Conservation (phyloP, 2,888 invertebrate genomes). For the Ophraella communa region DNA sequence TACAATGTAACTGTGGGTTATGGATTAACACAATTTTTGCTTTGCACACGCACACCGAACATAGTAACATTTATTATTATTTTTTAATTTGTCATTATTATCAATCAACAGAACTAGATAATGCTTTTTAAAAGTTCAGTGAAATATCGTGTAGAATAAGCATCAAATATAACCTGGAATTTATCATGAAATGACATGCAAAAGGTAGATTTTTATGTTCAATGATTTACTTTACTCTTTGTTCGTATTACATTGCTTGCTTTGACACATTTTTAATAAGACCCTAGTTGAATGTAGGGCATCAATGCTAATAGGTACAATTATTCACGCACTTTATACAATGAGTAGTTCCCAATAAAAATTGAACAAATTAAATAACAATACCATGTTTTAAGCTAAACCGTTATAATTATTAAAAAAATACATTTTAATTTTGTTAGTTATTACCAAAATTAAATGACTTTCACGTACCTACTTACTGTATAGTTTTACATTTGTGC, state of each 20-base stretch:
- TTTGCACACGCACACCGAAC: slow-evolving; percentile 27
- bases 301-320: no score
- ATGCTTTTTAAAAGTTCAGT: neutral
- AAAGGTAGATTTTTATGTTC: neutral
- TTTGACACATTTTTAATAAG: no score
- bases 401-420: no score
- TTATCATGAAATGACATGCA: slow-evolving; percentile 1
- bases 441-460: no score
- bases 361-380: no score
- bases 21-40: slow-evolving; percentile 23
- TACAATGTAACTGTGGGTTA: slow-evolving; percentile 22
- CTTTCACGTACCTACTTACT: no score
- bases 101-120: neutral
- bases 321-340: no score
- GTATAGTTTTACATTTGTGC: no score
- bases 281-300: no score
- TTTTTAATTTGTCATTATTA: neutral
- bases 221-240: neutral
- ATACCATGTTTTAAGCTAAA: no score
- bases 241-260: neutral
- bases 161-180: neutral
- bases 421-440: no score
- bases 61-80: slow-evolving; percentile 10
- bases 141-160: neutral
- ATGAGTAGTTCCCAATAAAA: no score